phyloP scores from a whole-genome alignment of 2,797 vertebrate genomes.

The Leptoclinus maculatus region DNA sequence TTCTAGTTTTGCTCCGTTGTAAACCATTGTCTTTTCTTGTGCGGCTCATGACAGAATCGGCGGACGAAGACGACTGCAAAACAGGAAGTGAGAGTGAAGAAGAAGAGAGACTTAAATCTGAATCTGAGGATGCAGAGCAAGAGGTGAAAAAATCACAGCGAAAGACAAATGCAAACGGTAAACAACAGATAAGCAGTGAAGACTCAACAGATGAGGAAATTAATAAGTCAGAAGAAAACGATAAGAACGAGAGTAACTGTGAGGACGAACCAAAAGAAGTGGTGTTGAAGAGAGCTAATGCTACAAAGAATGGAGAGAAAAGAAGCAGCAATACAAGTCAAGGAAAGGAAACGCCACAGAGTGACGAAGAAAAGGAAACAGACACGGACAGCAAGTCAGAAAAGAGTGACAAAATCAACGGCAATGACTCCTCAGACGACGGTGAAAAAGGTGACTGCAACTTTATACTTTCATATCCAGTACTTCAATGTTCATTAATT shows the following conservation, averaged over 20 bases:
- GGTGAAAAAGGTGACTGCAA: conserved; percentile 54
- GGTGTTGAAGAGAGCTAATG: conserved; percentile 3
- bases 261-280: conserved; percentile 34
- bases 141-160: conserved; percentile 4
- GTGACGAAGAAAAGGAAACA: conserved; percentile 33
- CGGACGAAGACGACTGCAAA: conserved; percentile 30
- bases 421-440: conserved; percentile 36
- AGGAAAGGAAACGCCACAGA: conserved; percentile 21
- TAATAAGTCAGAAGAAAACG: neutral
- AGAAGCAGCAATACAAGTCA: neutral
- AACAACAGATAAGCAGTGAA: conserved; percentile 26
- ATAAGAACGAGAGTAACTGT: neutral
- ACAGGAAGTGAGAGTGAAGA: conserved; percentile 52
- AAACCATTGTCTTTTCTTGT: conserved; percentile 7
- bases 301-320: neutral
- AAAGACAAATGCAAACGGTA: conserved; percentile 6
- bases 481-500: neutral
- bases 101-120: conserved; percentile 33
- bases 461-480: neutral
- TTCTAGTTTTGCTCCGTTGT: neutral
- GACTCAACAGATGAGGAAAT: conserved; percentile 55
- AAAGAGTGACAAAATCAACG: conserved; percentile 16
- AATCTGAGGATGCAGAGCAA: conserved; percentile 21
- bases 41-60: conserved; percentile 29
- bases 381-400: conserved; percentile 28